Evolutionary conservation across 2,888 invertebrate species (phyloP), one percentile per base, ranked within the genome.

Genomic region (Platynereis dumerilii): DNA sequence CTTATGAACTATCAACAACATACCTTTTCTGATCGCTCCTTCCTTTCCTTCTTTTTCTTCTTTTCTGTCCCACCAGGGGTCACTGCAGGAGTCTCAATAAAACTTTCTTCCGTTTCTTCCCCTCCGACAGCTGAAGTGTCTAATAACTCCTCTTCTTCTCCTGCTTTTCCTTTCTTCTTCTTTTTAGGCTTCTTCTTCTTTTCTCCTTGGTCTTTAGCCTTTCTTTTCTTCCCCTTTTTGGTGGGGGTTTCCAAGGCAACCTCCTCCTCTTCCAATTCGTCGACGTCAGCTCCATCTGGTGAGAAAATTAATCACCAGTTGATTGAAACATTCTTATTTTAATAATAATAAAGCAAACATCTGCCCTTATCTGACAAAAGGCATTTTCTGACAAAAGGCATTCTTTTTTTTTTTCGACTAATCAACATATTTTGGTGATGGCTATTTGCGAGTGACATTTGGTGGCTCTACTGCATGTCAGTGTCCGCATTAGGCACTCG

Each of bases 171-270:
- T 15, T 55, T 52, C 58, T 75, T 78, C 70, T 78, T 80, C 66
- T 80, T 80, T 69, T 80, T 80, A n/a, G 78, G 93, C 83, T 93
- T 93, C 73, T 93, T 94, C 80, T 93, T 94, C 84, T 94, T 93
- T 65, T 92, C 64, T 83, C 78, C 78, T n/a, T 94, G 94, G 76
- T 93, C 91, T 76, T 91, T 89, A 61, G 91, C 92, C 87, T 94
- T 95, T 80, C 96, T 89, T 83, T 96, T 96, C 84, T 96, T 96
- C 27, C 94, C 94, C 39, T 70, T 69, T 62, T 70, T 71, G n/a
- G 64, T 20, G 7, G 66, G 29, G 10, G 52, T 34, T 7, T 26
- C 26, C 26, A 29, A 26, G 20, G 61, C 42, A 17, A n/a, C n/a
- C 7, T 53, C 54, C 17, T 62, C 62, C 34, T 29, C 26, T 1